Conservation (phyloP, 2,113 vertebrate species). For the Serilophus lunatus region DNA sequence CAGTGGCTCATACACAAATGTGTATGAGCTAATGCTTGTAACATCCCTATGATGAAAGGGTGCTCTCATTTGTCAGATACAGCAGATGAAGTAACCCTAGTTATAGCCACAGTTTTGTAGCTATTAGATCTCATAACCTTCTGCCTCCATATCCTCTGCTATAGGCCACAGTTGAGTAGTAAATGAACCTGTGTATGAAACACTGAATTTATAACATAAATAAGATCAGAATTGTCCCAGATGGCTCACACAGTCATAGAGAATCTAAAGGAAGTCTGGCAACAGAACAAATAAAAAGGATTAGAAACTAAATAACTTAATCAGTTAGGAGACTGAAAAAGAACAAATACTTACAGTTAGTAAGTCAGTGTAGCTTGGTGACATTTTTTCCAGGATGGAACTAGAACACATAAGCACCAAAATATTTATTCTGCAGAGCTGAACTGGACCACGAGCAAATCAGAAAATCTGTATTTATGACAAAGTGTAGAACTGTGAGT, state of each 20-base stretch:
- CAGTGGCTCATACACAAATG: background rate
- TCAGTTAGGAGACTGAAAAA: background rate
- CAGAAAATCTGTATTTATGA: background rate
- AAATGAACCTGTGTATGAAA: background rate
- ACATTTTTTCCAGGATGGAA: background rate
- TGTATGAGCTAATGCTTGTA: background rate
- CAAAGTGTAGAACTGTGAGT: background rate
- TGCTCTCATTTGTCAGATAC: background rate
- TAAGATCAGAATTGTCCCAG: background rate
- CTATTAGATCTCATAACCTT: background rate
- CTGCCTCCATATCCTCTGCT: background rate
- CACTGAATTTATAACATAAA: background rate
- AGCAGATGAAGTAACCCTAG: background rate
- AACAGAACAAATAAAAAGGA: background rate
- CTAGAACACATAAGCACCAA: background rate
- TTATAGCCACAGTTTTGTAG: background rate
- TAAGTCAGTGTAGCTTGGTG: background rate
- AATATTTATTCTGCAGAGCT: background rate
- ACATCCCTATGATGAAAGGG: background rate
- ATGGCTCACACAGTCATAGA: background rate
- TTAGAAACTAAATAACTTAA: background rate
- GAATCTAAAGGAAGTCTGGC: background rate
- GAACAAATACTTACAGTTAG: background rate
- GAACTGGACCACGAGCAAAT: background rate
- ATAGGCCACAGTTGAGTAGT: background rate